Evolutionary conservation across 2,113 vertebrate genomes (phyloP), one percentile per base, ranked within the genome.

Genomic region (Malurus alboscapulatus): DNA sequence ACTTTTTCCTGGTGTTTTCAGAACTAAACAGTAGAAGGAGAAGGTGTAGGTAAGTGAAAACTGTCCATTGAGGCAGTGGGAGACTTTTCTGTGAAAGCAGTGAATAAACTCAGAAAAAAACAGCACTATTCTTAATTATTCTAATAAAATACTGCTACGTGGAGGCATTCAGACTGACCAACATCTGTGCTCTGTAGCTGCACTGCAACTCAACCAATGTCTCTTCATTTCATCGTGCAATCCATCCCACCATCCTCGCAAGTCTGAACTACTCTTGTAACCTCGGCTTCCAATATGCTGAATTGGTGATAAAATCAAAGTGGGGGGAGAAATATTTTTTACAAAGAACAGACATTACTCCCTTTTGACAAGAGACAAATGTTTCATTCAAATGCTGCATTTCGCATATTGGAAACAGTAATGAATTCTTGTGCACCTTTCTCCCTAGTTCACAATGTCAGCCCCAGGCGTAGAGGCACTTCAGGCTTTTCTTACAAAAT

Each of bases 361-460:
- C 91, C 96, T 98, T 98, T 98, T 99, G 99, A 99, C 99, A 99
- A 97, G 97, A 99, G 99, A 99, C 98, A 99, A 99, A 99, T 99
- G 99, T 99, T 99, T 99, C 98, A 99, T 99, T 99, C 98, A 99
- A 99, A 99, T 98, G 98, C 98, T 98, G 97, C 98, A 98, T 98
- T 99, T 99, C 98, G 98, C 98, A 99, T 99, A 99, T 99, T 98
- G 98, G 97, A 98, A 98, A 98, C 97, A 95, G 98, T 99, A 99
- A 99, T 99, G 99, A 99, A 99, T 99, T 98, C 97, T 96, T 96
- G 96, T 96, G 97, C 97, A 97, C 97, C 95, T 97, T 95, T 97
- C 98, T 89, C 95, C 98, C 96, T 97, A 97, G 98, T 99, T 99
- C 98, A 98, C 97, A 95, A 96, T 98, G 98, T 99, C 99, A 98